phyloP scores from a whole-genome alignment of 64 coral and sea anemone species.

The Astreopora myriophthalma region DNA sequence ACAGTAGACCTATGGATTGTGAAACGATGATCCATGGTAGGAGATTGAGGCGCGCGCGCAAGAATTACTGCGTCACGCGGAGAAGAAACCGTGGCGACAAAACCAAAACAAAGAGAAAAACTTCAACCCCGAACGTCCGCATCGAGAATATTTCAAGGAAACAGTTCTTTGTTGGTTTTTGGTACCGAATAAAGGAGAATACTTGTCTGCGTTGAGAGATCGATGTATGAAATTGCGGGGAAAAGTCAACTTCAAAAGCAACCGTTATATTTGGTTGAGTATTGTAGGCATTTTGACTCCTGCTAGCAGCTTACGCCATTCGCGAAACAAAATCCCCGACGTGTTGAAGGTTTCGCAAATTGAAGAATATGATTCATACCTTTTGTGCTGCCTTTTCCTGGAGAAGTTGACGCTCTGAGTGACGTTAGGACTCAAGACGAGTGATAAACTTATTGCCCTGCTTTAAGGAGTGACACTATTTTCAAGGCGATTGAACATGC shows the following conservation, averaged over 20 bases:
- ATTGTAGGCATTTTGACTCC: background rate
- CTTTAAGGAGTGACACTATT: background rate
- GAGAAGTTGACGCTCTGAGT: background rate
- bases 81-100: background rate
- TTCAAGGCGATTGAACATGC: background rate
- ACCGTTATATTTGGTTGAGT: background rate
- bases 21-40: background rate
- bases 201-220: background rate
- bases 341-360: background rate
- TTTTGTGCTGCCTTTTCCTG: background rate
- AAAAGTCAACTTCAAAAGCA: background rate
- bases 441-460: background rate
- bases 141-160: background rate
- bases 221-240: background rate
- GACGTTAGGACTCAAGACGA: background rate
- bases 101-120: background rate
- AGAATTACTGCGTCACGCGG: background rate
- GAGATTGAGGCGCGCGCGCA: background rate
- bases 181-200: background rate
- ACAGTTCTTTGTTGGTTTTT: background rate
- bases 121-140: background rate
- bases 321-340: background rate
- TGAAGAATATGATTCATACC: background rate
- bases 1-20: too few species aligned
- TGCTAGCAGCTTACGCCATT: background rate